A percentile compares a stretch with the other conserved stretches of the same genome.
phyloP scores from a whole-genome alignment of 2,888 invertebrate species.

The Anticlea derivata region DNA sequence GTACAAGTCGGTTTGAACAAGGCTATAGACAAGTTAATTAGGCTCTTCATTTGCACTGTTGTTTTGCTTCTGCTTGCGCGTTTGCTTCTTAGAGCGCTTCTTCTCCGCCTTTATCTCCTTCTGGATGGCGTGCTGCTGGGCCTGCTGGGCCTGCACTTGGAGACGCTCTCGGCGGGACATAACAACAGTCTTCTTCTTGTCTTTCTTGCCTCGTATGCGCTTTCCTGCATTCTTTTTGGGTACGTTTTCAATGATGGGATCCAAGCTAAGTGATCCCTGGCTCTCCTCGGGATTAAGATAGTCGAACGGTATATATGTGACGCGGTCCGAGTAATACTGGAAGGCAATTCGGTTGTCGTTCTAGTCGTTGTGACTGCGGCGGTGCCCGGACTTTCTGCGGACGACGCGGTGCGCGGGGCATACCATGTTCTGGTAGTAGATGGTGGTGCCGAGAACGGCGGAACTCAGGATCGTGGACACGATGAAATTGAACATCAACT shows the following conservation, averaged over 20 bases:
- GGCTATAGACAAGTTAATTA: slow-evolving; percentile 12
- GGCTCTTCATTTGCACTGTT: slow-evolving; percentile 8
- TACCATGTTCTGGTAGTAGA: slow-evolving; percentile 80
- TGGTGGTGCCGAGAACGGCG: slow-evolving; percentile 87
- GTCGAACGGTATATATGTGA: slow-evolving; percentile 34
- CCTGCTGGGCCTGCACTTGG: slow-evolving; percentile 18
- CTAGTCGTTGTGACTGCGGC: slow-evolving; percentile 44
- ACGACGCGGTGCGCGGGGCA: slow-evolving; percentile 17
- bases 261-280: neutral
- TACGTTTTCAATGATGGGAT: slow-evolving; percentile 10
- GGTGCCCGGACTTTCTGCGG: slow-evolving; percentile 28
- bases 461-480: slow-evolving; percentile 88
- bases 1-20: neutral
- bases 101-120: slow-evolving; percentile 27
- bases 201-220: slow-evolving; percentile 26
- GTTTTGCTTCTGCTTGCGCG: slow-evolving; percentile 26
- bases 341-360: slow-evolving; percentile 45
- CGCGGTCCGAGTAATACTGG: slow-evolving; percentile 40
- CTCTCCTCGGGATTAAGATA: slow-evolving; percentile 14
- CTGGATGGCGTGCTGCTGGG: slow-evolving; percentile 14
- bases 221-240: slow-evolving; percentile 21
- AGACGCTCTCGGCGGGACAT: slow-evolving; percentile 32
- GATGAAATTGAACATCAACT: slow-evolving; percentile 88
- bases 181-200: slow-evolving; percentile 29
- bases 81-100: slow-evolving; percentile 22